Evolutionary conservation across 2,888 invertebrate genomes (phyloP), one percentile per base, ranked within the genome.

Genomic region (Eurytoma californica): DNA sequence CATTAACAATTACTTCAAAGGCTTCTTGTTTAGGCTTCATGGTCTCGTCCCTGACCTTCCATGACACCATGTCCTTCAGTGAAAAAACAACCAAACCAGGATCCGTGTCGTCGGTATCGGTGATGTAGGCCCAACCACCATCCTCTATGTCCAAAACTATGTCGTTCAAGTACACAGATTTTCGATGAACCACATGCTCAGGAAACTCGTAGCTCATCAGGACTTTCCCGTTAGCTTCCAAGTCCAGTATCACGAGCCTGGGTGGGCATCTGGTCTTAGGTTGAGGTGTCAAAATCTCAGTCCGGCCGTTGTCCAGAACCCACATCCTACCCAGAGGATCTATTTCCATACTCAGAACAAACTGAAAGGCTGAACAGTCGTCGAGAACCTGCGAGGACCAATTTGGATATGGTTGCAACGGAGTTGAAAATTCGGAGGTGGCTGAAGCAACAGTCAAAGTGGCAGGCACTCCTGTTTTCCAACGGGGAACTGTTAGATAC

Each of bases 51-150:
- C 30, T 30, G 94, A 95, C 90, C 89, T 94, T 95, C 95, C 95
- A 95, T 16, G 94, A 92, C 77, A 92, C 92, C 84, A 93, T 93
- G 83, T 94, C 92, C 81, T 91, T 91, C 51, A 93, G 90, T 2
- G 94, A 93, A 88, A 93, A 95, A 18, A 95, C 94, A 77, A 95
- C 93, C 51, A 95, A 92, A 49, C 94, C 95, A 14, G 95, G 94
- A 90, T 94, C 94, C 0, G 90, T 90, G 3, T 92, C 92, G 86
- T 93, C 93, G 85, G 93, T 94, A 88, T 95, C 95, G 0, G 94
- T 94, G 66, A 95, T 95, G 85, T 95, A 95, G 2, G 94, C 95
- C 87, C 92, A 94, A 58, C 92, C 92, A 53, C 92, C 91, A 84
- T 94, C 94, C 75, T 93, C 93, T 85, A 93, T 92, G 85, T 95